These are phyloP conservation scores for Colossoma macropomum DNA, from an alignment of 2,113 vertebrate genomes.

Conservation along the genomic window DNA sequence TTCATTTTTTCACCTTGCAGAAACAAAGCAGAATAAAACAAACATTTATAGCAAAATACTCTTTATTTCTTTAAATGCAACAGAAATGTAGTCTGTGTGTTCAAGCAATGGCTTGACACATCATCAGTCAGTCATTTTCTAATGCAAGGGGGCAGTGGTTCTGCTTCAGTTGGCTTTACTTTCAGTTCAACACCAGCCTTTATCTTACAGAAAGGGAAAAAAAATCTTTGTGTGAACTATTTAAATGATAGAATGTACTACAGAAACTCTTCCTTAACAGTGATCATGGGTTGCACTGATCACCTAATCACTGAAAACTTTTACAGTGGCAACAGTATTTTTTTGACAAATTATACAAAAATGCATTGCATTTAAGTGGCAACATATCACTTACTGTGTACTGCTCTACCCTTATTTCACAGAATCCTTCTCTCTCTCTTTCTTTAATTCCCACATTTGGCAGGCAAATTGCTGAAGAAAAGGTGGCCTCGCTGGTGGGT, in stretches of 20 bases:
- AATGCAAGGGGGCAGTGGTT: background rate
- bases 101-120: background rate
- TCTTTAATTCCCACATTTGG: conserved; percentile 17
- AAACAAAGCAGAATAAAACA: conserved; percentile 5
- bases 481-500: conserved; percentile 19
- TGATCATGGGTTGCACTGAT: too few relatives aligned
- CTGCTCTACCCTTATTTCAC: background rate
- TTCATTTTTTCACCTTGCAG: conserved; percentile 21
- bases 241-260: too few relatives aligned
- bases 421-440: background rate
- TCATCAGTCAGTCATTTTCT: background rate
- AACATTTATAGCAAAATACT: background rate
- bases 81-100: background rate
- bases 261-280: background rate
- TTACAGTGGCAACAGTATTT: too few relatives aligned
- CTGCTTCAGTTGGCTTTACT: background rate
- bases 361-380: background rate
- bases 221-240: too few relatives aligned
- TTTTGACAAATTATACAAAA: background rate
- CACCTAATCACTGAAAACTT: too few relatives aligned
- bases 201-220: too few relatives aligned
- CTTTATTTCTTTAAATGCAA: conserved; percentile 5
- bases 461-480: conserved; percentile 39
- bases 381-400: background rate
- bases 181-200: background rate